These are phyloP conservation scores for Aix galericulata DNA, from an alignment of 2,113 vertebrate species.

Conservation along the genomic window DNA sequence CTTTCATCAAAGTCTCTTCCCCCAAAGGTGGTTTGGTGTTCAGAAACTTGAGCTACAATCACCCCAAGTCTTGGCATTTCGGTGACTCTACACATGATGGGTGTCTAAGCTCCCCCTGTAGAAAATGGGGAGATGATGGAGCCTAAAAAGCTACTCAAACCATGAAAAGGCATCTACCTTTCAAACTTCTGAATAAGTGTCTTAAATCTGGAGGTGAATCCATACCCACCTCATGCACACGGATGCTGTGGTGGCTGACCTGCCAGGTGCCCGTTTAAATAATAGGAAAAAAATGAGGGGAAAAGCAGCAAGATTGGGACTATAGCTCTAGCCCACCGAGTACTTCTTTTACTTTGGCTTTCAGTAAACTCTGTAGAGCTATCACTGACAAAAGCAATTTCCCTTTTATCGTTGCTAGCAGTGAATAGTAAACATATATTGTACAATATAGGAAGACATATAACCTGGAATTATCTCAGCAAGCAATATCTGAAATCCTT, in stretches of 20 bases:
- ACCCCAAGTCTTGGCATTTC: neutral
- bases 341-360: neutral
- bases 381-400: neutral
- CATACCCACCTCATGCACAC: accelerated
- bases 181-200: accelerated
- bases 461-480: neutral
- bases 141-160: too few species aligned
- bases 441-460: neutral
- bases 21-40: accelerated
- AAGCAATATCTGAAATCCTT: neutral
- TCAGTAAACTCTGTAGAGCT: neutral
- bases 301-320: neutral
- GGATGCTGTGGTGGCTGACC: accelerated
- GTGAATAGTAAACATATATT: neutral
- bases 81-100: accelerated
- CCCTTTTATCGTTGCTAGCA: neutral
- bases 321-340: neutral
- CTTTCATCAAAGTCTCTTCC: neutral
- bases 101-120: accelerated
- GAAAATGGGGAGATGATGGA: neutral
- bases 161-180: neutral
- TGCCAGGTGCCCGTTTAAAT: neutral
- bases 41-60: accelerated
- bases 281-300: accelerated
- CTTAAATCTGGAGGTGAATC: neutral